Evolutionary conservation across 2,888 invertebrate genomes (phyloP).

Genomic region (Acanthosepion pharaonis): DNA sequence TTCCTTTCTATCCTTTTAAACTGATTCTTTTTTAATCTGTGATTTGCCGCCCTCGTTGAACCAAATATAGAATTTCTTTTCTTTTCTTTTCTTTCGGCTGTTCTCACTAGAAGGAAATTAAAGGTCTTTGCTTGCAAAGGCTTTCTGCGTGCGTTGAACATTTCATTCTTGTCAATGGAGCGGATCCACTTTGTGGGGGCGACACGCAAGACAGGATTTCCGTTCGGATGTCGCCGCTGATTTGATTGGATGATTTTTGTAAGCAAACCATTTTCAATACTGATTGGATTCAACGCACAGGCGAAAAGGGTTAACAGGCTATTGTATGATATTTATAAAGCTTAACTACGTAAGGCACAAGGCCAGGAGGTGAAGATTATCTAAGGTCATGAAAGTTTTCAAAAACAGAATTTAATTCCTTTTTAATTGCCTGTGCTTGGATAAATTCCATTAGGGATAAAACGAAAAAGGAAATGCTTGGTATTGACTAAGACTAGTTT

Average conservation of each 20-base stretch:
- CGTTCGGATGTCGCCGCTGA: background rate
- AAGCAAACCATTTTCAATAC: background rate
- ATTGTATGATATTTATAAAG: too few relatives aligned
- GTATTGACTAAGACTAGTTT: too few relatives aligned
- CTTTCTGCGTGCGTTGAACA: background rate
- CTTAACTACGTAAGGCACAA: too few relatives aligned
- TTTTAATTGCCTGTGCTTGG: too few relatives aligned
- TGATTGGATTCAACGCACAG: background rate
- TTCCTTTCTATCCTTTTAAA: background rate
- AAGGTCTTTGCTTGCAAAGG: background rate
- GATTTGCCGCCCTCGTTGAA: too few relatives aligned
- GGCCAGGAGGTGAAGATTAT: too few relatives aligned
- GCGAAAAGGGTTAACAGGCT: background rate
- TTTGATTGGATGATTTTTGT: background rate
- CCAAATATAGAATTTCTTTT: background rate
- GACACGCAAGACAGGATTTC: background rate
- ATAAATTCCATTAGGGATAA: too few relatives aligned
- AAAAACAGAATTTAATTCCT: too few relatives aligned
- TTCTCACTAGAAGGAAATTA: background rate
- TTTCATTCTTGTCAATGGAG: background rate
- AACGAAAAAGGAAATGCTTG: too few relatives aligned
- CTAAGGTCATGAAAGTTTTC: too few relatives aligned
- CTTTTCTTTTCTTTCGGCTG: background rate
- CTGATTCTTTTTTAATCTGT: too few relatives aligned
- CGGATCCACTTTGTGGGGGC: background rate